Evolutionary conservation across 2,113 vertebrate genomes (phyloP), one percentile per base, ranked within the genome.

Genomic region (Mesocricetus auratus): DNA sequence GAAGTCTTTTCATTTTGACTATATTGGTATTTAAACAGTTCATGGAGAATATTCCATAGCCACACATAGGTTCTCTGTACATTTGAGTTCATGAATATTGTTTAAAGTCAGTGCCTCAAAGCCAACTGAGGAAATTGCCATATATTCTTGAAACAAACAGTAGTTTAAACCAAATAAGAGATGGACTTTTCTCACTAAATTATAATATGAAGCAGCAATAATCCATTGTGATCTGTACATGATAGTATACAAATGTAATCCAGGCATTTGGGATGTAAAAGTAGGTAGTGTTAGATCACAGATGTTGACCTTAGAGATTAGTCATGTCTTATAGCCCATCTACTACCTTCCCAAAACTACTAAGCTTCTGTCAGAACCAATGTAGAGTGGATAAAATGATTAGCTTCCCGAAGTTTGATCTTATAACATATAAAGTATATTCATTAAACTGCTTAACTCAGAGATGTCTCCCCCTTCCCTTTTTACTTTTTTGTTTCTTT

Each of bases 11-110:
- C 24, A 1, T 94, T 90, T 53, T 58, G 42, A 83, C 33, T 71
- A 74, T 66, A 42, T 81, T 82, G 58, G 85, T 86, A 82, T 93
- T 94, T 93, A 91, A 95, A 97, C 53, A 93, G 62, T 53, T 96
- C 13, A 42, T 90, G 39, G 47, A 82, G 95, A 97, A 85, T 93
- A 95, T 89, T 58, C 71, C 86, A 95, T 71, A 33, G 19, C 10
- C 93, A 94, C 91, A 94, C 95, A 94, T 94, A 92, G 91, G 53
- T 86, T 94, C 73, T 95, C 74, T 96, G 45, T 91, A 96, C 73
- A 93, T 78, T 97, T 68, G 19, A 89, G 56, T 91, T 81, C 26
- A 31, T 75, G 78, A 96, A 96, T 91, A 93, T 86, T 94, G 33
- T 81, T 97, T 94, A 93, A 91, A 33, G 93, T 93, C 83, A 91